Base-by-base conservation (phyloP, 2,797 vertebrate species). In the Sphenopsis melanotis region DNA sequence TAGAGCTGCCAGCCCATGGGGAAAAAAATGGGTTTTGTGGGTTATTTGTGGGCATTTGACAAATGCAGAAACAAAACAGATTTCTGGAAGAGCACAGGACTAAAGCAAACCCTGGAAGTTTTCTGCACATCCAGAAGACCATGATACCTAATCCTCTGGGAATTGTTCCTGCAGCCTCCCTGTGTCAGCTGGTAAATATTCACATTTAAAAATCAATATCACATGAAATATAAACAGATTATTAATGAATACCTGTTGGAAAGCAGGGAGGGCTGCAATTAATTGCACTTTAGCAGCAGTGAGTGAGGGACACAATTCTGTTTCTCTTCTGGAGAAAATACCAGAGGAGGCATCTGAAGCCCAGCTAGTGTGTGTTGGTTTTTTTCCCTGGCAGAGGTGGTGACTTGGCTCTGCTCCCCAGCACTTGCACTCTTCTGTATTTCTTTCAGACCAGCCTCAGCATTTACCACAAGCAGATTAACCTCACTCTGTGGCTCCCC, bases 171-270 rank as follows among this genome's bases (percentile, higher is more conserved):
- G 59, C 69, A 61, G 59, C 16, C 47, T 34, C 15, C 30, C 82
- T 29, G 12, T 3, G 27, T 70, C 90, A 91, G 60, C 69, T 75
- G 60, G 57, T 53, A 75, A 92, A 72, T 32, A 52, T n/a, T 85
- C 44, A 15, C 88, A 80, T 83, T 70, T 84, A 78, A 79, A 91
- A 95, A 92, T 87, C 82, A 8, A 26, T 90, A 94, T n/a, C 47
- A 76, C 68, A 52, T 87, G 76, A 95, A 96, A 94, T 74, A 93
- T 37, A 85, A 93, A 85, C 47, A 68, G 68, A 18, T 52, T 83
- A 70, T 95, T 96, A 89, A 93, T 74, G 84, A 95, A 41, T 78
- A 87, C 83, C 90, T 83, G 80, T 72, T 90, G 93, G 93, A 89
- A 96, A 85, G 44, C 68, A 42, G 57, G n/a, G 80, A 70, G 83